Base-by-base conservation (phyloP, 2,797 vertebrate genomes). In the Phrynocephalus guinanensis region DNA sequence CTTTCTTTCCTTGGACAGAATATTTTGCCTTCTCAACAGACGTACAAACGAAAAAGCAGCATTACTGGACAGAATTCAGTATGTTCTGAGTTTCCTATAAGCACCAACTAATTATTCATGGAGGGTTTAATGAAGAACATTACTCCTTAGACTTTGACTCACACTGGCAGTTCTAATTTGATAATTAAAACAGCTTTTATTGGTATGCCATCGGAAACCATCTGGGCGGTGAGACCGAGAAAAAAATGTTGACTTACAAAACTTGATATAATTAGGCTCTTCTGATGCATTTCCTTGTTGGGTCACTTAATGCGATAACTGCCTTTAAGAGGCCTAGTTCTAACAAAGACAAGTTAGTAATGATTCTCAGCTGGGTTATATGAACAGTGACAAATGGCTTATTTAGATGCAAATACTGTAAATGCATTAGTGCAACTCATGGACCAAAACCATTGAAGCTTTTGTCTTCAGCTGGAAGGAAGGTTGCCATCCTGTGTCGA, bases 111-210 rank as follows among this genome's bases (percentile, higher is more conserved):
- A 66, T 93, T 90, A 88, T 87, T 84, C 85, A 87, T 84, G 66
- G 80, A 88, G 50, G 13, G 1, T 60, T 92, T 92, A 89, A 86
- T 89, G 91, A 86, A 87, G 85, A 83, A 26, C 18, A 38, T 89
- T 94, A 85, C 85, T 92, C 77, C 88, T 91, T 79, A 50, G 71
- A 78, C 82, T 87, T 84, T 84, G 89, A 81, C 82, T 90, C 77
- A 50, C 52, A 82, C 67, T 33, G 79, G 77, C 83, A 82, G 90
- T 76, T 67, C 70, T 92, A 88, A 44, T 91, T 91, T 87, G 93
- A 80, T 92, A 92, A 93, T 93, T 90, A 86, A 91, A 92, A 90
- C 83, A 5, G 48, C 56, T 89, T 91, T 91, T 93, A 85, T 92
- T 94, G 88, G 83, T 86, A 48, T 83, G 0, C 73, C 87, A 28